These are phyloP conservation scores for Orthosia cruda DNA, from an alignment of 2,888 invertebrate genomes.

Conservation along the genomic window DNA sequence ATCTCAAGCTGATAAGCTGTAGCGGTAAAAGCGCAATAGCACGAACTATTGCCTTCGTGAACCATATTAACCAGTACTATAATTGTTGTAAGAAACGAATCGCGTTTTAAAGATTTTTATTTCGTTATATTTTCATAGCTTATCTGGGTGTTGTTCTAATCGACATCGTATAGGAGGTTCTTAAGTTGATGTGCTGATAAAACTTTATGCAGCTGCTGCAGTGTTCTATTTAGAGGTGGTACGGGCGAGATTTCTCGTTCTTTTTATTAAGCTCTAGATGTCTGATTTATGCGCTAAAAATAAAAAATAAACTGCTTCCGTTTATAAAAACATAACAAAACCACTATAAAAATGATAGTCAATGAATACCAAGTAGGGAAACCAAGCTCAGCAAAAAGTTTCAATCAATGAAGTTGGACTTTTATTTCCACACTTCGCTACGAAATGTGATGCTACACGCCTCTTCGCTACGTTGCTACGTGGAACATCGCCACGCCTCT, in stretches of 20 bases:
- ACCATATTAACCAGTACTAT: constrained; percentile 66
- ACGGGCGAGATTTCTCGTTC: too few species aligned
- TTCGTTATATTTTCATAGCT: constrained; percentile 33
- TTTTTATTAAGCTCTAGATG: too few species aligned
- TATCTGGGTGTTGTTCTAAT: constrained; percentile 42
- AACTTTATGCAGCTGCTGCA: not conserved
- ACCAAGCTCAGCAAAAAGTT: not conserved
- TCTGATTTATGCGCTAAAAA: too few species aligned
- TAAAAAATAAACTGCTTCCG: too few species aligned
- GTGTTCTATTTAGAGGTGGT: not conserved
- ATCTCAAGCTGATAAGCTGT: constrained; percentile 66
- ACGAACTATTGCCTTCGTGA: constrained; percentile 67
- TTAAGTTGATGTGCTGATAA: not conserved
- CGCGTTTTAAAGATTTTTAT: constrained; percentile 51
- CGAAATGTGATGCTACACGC: not conserved
- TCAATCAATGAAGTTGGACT: not conserved
- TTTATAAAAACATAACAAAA: not conserved
- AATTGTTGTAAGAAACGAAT: constrained; percentile 67
- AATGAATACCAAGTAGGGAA: too few species aligned
- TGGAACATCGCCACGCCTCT: not conserved
- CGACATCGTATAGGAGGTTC: constrained; percentile 30
- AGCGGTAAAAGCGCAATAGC: constrained; percentile 74
- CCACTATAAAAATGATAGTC: not conserved
- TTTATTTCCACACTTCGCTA: not conserved
- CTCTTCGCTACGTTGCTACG: not conserved